Percentiles rank a stretch among this genome's conserved stretches.
Evolutionary conservation across 2,797 vertebrate genomes (phyloP).

Genomic region (Dendrocincla fuliginosa): DNA sequence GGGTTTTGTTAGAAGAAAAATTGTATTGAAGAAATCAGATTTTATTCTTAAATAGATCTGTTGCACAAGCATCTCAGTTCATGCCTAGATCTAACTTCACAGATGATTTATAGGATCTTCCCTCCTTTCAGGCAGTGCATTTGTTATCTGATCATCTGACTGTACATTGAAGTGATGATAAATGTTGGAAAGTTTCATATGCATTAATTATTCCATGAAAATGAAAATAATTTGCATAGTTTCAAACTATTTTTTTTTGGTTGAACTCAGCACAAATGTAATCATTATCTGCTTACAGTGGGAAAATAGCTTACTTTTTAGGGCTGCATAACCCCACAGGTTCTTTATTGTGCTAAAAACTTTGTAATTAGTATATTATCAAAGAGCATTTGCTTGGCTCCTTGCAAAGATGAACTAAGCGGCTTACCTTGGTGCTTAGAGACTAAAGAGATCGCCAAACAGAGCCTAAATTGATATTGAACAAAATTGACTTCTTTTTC

Average conservation of each 20-base stretch:
- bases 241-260: background rate
- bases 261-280: background rate
- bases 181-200: background rate
- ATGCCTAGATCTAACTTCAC: background rate
- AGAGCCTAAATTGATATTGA: background rate
- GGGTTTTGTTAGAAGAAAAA: background rate
- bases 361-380: background rate
- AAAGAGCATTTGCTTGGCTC: background rate
- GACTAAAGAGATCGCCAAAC: background rate
- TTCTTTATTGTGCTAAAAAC: background rate
- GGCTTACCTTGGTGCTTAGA: background rate
- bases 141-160: background rate
- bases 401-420: background rate
- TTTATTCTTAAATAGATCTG: background rate
- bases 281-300: background rate
- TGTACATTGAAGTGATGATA: background rate
- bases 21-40: background rate
- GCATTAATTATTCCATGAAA: background rate
- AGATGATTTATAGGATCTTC: background rate
- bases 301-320: background rate
- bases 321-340: background rate
- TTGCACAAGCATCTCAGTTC: background rate
- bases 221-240: background rate
- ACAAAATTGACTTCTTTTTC: constrained; percentile 14
- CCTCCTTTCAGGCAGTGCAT: background rate